Conservation (phyloP, 2,888 invertebrate genomes). For the Serripes groenlandicus region DNA sequence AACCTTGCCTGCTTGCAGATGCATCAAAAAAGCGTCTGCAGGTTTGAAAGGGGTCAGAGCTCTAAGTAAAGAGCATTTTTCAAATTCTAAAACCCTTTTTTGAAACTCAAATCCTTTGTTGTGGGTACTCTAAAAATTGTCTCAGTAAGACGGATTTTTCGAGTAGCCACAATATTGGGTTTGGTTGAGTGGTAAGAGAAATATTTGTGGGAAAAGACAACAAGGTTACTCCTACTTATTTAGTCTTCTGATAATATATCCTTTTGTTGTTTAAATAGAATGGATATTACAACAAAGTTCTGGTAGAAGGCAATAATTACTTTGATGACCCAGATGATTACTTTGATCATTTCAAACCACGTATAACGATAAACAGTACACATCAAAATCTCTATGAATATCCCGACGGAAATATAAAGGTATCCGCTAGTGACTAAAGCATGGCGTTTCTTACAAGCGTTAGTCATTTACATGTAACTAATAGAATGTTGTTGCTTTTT, state of each 20-base stretch:
- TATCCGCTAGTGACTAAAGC: constrained; percentile 16
- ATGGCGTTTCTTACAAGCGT: not conserved
- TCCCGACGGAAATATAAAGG: constrained; percentile 61
- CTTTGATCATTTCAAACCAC: constrained; percentile 55
- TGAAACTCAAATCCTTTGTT: too few species aligned
- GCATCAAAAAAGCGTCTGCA: too few species aligned
- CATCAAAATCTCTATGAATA: constrained; percentile 64
- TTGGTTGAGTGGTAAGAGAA: too few species aligned
- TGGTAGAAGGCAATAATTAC: constrained; percentile 40
- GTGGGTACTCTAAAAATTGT: too few species aligned
- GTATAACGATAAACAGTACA: constrained; percentile 63
- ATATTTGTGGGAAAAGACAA: too few species aligned
- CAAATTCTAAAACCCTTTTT: too few species aligned
- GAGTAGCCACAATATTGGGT: too few species aligned
- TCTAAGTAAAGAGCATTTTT: too few species aligned
- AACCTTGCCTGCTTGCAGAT: too few species aligned
- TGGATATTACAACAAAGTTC: constrained; percentile 63
- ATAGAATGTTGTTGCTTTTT: not conserved
- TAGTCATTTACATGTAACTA: not conserved
- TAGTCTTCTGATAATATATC: not conserved
- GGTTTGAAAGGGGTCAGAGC: too few species aligned
- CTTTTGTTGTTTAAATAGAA: constrained; percentile 29
- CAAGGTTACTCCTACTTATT: too few species aligned
- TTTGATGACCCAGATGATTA: constrained; percentile 28
- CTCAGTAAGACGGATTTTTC: too few species aligned